Percentiles rank a stretch among this genome's conserved stretches.
These are phyloP conservation scores for Willowsia nigromaculata DNA, from an alignment of 2,888 invertebrate genomes.

Conservation along the genomic window DNA sequence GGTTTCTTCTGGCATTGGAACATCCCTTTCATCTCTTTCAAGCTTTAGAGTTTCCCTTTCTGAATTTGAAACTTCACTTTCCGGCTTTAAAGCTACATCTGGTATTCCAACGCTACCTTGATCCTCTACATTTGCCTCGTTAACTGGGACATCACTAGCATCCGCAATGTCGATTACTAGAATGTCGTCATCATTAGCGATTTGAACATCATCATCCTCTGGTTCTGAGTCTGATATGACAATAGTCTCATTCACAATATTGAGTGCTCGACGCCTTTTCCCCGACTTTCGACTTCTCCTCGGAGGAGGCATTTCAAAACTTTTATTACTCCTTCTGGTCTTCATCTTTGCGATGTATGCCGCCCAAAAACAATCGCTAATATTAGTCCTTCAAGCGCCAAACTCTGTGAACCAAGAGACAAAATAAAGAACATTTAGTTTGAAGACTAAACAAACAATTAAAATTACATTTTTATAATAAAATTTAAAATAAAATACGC, in stretches of 20 bases:
- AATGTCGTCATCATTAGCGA: constrained; percentile 1
- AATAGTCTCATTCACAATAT: constrained; percentile 30
- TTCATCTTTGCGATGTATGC: constrained; percentile 42
- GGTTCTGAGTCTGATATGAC: constrained; percentile 47
- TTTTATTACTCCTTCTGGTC: constrained; percentile 1
- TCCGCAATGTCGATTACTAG: constrained; percentile 47
- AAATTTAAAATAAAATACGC: too few species aligned
- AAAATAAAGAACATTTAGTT: background rate
- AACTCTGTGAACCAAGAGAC: too few species aligned
- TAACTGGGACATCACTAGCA: background rate
- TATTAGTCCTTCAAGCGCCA: too few species aligned
- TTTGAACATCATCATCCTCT: constrained; percentile 35
- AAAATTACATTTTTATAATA: too few species aligned
- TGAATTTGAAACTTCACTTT: too few species aligned
- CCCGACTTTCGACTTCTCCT: background rate
- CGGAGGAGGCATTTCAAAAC: background rate
- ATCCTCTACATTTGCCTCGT: background rate
- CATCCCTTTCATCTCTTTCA: too few species aligned
- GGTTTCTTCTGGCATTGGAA: too few species aligned
- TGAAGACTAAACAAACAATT: too few species aligned
- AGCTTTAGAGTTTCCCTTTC: too few species aligned
- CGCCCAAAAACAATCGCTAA: too few species aligned
- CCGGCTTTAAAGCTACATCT: background rate
- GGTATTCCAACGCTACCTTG: background rate
- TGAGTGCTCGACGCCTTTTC: background rate